Percentiles rank a stretch among this genome's conserved stretches.
phyloP scores from a whole-genome alignment of 2,888 invertebrate genomes.

The Drosophila kambysellisi region DNA sequence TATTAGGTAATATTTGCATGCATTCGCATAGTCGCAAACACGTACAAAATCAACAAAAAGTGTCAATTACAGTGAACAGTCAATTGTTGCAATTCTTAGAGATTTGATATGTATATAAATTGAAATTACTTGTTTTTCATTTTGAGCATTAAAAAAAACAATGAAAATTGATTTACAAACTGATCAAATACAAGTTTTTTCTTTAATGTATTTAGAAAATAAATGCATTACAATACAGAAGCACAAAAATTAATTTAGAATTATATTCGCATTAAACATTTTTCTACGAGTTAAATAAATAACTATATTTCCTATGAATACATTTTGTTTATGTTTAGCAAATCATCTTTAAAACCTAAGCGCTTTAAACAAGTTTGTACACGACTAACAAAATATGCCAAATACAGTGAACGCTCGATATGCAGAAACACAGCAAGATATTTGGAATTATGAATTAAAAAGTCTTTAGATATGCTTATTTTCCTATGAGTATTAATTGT shows the following conservation, averaged over 20 bases:
- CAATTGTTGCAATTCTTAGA: too few species aligned
- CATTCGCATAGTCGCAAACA: slow-evolving; percentile 23
- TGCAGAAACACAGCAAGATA: background rate
- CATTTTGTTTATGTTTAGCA: background rate
- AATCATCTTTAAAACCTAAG: background rate
- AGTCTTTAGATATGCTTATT: background rate
- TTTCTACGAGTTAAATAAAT: background rate
- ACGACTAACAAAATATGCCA: slow-evolving; percentile 9
- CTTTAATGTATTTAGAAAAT: background rate
- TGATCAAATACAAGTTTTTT: background rate
- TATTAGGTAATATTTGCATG: slow-evolving; percentile 50
- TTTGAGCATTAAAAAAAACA: background rate
- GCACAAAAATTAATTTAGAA: background rate
- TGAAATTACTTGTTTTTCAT: background rate
- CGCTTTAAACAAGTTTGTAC: slow-evolving; percentile 1
- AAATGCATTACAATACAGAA: background rate
- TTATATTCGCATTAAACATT: background rate
- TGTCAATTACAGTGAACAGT: background rate
- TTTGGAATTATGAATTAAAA: background rate
- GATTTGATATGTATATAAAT: background rate
- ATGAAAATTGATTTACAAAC: background rate
- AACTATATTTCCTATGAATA: background rate
- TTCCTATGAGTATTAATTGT: background rate
- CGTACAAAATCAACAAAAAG: slow-evolving; percentile 12
- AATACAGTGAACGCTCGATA: background rate